Conservation (phyloP, 1,140 invertebrate species). For the Drosophila repletoides region DNA sequence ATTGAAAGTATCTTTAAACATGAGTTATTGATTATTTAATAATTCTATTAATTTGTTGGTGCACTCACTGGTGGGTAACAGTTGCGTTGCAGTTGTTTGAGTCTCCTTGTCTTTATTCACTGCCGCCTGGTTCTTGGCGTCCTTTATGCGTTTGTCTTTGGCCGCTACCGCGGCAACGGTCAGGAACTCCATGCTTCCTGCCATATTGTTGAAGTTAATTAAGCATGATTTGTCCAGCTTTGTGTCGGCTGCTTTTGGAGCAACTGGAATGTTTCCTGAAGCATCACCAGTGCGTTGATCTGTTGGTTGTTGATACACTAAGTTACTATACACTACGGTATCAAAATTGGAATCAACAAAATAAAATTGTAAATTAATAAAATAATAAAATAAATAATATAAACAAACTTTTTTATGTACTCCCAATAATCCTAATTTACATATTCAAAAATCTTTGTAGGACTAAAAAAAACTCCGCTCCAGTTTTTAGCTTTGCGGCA, state of each 20-base stretch:
- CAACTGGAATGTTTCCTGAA: background rate
- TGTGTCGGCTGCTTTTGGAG: slow-evolving; percentile 30
- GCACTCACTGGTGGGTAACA: slow-evolving; percentile 53
- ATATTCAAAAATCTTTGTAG: no score
- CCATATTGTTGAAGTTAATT: slow-evolving; percentile 54
- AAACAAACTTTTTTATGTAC: no score
- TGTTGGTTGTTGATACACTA: slow-evolving; percentile 75
- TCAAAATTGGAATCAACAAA: slow-evolving; percentile 20
- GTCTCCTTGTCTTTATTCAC: slow-evolving; percentile 73
- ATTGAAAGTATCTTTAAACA: slow-evolving; percentile 56
- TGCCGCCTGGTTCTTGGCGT: slow-evolving; percentile 86
- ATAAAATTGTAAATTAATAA: slow-evolving; percentile 34
- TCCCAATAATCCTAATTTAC: no score
- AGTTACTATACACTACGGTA: slow-evolving; percentile 67
- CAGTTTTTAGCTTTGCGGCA: no score
- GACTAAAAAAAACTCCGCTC: no score
- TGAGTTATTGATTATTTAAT: background rate
- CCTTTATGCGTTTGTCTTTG: slow-evolving; percentile 92
- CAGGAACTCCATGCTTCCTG: slow-evolving; percentile 82
- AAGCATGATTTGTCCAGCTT: slow-evolving; percentile 56
- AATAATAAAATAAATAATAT: slow-evolving; percentile 17
- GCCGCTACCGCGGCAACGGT: slow-evolving; percentile 91
- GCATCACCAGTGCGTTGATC: slow-evolving; percentile 58
- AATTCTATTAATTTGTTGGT: background rate
- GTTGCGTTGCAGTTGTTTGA: slow-evolving; percentile 48